These are phyloP conservation scores for Cinara cedri DNA, from an alignment of 2,888 invertebrate species.

Conservation along the genomic window DNA sequence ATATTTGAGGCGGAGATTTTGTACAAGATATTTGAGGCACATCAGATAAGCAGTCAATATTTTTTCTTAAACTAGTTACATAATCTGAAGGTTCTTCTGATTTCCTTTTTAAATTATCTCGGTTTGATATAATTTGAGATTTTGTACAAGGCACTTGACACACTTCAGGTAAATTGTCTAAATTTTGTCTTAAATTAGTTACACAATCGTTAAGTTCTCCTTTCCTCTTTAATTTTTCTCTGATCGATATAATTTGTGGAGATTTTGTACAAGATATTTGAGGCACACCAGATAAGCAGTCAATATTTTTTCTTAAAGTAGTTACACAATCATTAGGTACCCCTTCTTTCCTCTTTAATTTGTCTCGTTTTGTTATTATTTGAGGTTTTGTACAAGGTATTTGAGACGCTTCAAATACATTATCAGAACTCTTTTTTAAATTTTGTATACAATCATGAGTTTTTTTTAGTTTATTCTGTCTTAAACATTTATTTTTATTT, in stretches of 20 bases:
- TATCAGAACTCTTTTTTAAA: too few species aligned
- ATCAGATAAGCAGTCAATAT: neutral
- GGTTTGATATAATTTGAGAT: neutral
- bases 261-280: neutral
- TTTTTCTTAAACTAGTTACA: neutral
- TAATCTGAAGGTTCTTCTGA: neutral
- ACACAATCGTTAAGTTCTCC: neutral
- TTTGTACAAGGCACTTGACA: neutral
- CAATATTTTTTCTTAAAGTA: neutral
- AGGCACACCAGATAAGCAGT: neutral
- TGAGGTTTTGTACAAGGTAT: neutral
- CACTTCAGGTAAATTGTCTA: too few species aligned
- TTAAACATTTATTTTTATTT: slow-evolving; percentile 23
- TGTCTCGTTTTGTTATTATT: too few species aligned
- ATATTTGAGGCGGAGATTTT: slow-evolving; percentile 1
- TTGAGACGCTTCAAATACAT: too few species aligned
- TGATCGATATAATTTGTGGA: neutral
- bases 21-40: neutral
- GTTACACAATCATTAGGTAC: neutral
- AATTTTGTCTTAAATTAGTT: neutral
- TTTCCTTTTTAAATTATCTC: neutral
- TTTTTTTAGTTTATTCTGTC: too few species aligned
- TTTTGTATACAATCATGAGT: neutral
- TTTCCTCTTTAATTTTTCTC: neutral
- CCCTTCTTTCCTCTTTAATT: neutral